Conservation (phyloP, 2,113 vertebrate species). For the Rhinolophus ferrumequinum region DNA sequence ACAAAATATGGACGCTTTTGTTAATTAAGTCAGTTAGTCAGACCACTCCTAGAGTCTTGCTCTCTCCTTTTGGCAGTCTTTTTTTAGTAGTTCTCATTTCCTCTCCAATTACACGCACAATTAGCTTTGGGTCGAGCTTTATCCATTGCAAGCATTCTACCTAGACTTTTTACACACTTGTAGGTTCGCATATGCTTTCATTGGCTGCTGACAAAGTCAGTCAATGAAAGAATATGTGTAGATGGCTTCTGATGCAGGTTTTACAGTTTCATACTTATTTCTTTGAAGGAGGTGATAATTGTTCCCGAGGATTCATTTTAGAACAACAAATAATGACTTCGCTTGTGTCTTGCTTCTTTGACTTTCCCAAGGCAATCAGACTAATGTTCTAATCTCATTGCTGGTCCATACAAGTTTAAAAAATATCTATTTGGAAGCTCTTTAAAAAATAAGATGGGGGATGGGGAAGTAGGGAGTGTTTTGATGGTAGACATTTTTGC, state of each 20-base stretch:
- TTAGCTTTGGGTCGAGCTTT: conserved; percentile 18
- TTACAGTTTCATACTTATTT: conserved; percentile 53
- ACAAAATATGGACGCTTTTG: not conserved
- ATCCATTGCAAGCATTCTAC: conserved; percentile 22
- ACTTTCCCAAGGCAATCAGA: not conserved
- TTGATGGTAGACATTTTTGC: not conserved
- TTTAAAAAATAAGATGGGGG: not conserved
- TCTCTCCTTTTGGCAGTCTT: not conserved
- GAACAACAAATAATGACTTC: conserved; percentile 39
- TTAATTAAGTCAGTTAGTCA: not conserved
- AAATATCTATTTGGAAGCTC: not conserved
- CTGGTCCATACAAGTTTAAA: not conserved
- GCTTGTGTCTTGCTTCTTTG: conserved; percentile 39
- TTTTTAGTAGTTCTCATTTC: conserved; percentile 52
- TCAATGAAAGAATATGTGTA: not conserved
- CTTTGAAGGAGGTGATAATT: conserved; percentile 43
- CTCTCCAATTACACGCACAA: conserved; percentile 28
- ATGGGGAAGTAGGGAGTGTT: not conserved
- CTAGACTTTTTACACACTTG: not conserved
- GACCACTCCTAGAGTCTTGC: not conserved
- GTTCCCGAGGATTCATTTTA: not conserved
- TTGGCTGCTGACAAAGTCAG: not conserved
- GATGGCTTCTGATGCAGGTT: conserved; percentile 24
- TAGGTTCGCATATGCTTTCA: conserved; percentile 39
- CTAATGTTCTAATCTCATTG: not conserved